A percentile compares a stretch with the other conserved stretches of the same genome.
phyloP scores from a whole-genome alignment of 2,113 vertebrate genomes.

The Anarhynchus alexandrinus region DNA sequence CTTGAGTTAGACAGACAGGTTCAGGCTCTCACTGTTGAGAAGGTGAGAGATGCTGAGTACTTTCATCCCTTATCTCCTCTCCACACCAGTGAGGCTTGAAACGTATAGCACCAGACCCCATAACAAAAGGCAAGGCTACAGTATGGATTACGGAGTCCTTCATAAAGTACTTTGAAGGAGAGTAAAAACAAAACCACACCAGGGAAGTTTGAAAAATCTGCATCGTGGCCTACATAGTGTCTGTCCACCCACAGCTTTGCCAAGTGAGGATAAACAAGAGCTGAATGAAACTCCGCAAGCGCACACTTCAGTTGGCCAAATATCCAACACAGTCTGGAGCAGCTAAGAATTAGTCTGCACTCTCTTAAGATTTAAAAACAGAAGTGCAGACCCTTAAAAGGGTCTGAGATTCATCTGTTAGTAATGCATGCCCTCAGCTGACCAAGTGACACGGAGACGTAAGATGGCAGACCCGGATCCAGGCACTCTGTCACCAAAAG shows the following conservation, averaged over 20 bases:
- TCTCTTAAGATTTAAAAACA: neutral
- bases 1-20: neutral
- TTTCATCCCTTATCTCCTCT: neutral
- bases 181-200: slow-evolving; percentile 1
- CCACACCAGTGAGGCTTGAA: neutral
- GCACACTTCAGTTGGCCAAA: neutral
- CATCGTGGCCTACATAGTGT: slow-evolving; percentile 40
- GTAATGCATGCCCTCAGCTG: neutral
- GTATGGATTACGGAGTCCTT: neutral
- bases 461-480: neutral
- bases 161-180: neutral
- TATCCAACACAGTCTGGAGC: neutral
- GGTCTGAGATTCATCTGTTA: neutral
- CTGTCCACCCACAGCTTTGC: slow-evolving; percentile 43
- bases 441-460: neutral
- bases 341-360: neutral
- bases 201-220: slow-evolving; percentile 1
- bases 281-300: slow-evolving; percentile 33
- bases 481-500: neutral
- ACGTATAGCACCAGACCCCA: accelerated
- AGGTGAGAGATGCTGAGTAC: neutral
- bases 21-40: neutral
- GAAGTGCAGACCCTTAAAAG: neutral
- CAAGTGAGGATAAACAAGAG: slow-evolving; percentile 46
- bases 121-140: neutral